phyloP scores from a whole-genome alignment of 2,797 vertebrate genomes.

The Amniataba percoides region DNA sequence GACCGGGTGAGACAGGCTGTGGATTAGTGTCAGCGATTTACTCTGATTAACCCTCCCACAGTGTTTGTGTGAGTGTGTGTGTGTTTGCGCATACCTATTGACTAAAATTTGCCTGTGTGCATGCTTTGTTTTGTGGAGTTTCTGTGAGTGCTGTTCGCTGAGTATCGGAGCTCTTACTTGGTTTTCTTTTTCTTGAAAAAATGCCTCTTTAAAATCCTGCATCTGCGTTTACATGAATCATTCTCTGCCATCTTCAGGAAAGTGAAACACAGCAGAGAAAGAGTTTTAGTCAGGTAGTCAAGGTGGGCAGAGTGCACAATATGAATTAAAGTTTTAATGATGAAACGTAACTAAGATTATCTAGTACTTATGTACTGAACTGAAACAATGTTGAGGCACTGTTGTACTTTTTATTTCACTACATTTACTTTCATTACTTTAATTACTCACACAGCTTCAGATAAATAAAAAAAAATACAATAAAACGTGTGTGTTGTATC shows the following conservation, averaged over 20 bases:
- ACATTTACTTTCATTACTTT: too few relatives aligned
- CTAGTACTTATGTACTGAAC: too few relatives aligned
- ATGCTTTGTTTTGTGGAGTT: slow-evolving; percentile 12
- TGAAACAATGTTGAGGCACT: too few relatives aligned
- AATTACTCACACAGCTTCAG: too few relatives aligned
- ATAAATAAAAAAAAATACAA: too few relatives aligned
- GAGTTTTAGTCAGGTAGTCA: background rate
- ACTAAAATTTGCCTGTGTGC: background rate
- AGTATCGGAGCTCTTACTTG: background rate
- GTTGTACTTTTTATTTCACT: too few relatives aligned
- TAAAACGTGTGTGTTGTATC: too few relatives aligned
- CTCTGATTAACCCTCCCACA: slow-evolving; percentile 57
- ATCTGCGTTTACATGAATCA: background rate
- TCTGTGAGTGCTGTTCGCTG: background rate
- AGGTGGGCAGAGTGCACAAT: background rate
- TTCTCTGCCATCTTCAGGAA: too few relatives aligned
- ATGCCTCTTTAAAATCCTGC: background rate
- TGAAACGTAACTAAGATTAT: too few relatives aligned
- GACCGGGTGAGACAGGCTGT: slow-evolving; percentile 25
- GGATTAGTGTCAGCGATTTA: slow-evolving; percentile 73
- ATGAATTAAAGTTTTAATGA: too few relatives aligned
- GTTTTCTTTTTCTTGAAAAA: slow-evolving; percentile 1
- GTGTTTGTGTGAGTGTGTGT: background rate
- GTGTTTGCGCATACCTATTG: slow-evolving; percentile 11
- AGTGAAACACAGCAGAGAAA: background rate